Evolutionary conservation across 2,888 invertebrate genomes (phyloP), one percentile per base, ranked within the genome.

Genomic region (Microdon myrmicae): DNA sequence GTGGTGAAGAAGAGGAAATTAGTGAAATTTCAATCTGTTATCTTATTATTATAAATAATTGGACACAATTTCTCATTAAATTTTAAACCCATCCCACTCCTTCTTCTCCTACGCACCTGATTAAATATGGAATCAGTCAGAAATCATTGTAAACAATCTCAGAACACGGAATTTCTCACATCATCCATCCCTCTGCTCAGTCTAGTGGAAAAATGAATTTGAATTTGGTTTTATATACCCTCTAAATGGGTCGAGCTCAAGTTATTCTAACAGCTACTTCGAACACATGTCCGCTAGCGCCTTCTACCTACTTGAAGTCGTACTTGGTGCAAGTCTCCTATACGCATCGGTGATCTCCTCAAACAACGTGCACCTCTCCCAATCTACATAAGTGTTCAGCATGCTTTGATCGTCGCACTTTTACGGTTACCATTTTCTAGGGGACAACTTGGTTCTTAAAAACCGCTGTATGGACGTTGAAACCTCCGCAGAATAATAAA

Each of bases 401-500:
- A 39, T 45, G 44, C 34, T 28, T 45, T 8, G 12, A 22, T 29
- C 16, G 17, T 41, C 10, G 12, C 13, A 7, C 29, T 58, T 20
- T 37, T 43, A 26, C 26, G 43, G 48, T 12, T 23, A 31, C 44
- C 19, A 16, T 23, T 5, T n/a, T 19, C 20, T 13, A 10, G 6
- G 6, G 17, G 13, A 29, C 29, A 12, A 35, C 26, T 6, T 17
- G 53, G 38, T 31, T 37, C 31, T 54, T 43, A 49, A 60, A 48
- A 48, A 60, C 60, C 60, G 49, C 55, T 44, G 29, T 39, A 45
- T 44, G 45, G 37, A 26, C 34, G 20, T 16, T 25, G 35, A 54
- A 60, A 60, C 59, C 47, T 54, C 54, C 43, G 43, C 43, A 3
- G 60, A 60, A 54, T 48, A 54, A 47, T 54, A 54, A 60, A 35